A percentile compares a stretch with the other conserved stretches of the same genome.
These are phyloP conservation scores for Bombylius discolor DNA, from an alignment of 2,888 invertebrate species.

Conservation along the genomic window DNA sequence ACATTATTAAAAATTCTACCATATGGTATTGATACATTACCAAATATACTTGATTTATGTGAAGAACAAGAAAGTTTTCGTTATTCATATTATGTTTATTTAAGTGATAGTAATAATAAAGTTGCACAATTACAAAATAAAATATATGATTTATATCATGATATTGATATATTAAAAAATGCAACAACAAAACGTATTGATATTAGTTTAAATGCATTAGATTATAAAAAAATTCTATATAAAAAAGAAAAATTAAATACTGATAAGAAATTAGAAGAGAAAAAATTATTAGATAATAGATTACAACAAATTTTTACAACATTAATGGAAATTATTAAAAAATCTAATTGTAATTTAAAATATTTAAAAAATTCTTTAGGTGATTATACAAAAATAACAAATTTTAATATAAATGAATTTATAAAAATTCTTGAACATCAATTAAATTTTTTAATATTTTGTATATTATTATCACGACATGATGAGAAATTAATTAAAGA, in stretches of 20 bases:
- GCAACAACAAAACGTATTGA: constrained; percentile 20
- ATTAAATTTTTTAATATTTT: neutral
- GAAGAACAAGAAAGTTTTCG: constrained; percentile 32
- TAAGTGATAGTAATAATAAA: constrained; percentile 27
- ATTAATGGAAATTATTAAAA: constrained; percentile 29
- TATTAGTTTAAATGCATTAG: constrained; percentile 23
- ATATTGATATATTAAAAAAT: constrained; percentile 30
- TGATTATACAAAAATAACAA: constrained; percentile 45
- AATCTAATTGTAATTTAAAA: constrained; percentile 39
- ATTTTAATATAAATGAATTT: constrained; percentile 42
- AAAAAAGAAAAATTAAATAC: constrained; percentile 17
- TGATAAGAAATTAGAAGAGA: constrained; percentile 16
- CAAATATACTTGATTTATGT: constrained; percentile 29
- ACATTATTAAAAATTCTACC: constrained; percentile 21
- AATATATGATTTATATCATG: constrained; percentile 27
- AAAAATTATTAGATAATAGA: constrained; percentile 19
- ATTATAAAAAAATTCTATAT: constrained; percentile 20
- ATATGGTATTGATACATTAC: constrained; percentile 18
- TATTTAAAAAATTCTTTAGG: constrained; percentile 41
- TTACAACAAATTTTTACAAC: constrained; percentile 23
- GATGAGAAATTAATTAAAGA: neutral
- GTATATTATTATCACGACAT: neutral
- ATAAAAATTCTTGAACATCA: constrained; percentile 4
- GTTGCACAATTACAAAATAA: constrained; percentile 24
- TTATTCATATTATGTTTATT: constrained; percentile 34